phyloP scores from a whole-genome alignment of 2,888 invertebrate species.

The Euzophera pinguis region DNA sequence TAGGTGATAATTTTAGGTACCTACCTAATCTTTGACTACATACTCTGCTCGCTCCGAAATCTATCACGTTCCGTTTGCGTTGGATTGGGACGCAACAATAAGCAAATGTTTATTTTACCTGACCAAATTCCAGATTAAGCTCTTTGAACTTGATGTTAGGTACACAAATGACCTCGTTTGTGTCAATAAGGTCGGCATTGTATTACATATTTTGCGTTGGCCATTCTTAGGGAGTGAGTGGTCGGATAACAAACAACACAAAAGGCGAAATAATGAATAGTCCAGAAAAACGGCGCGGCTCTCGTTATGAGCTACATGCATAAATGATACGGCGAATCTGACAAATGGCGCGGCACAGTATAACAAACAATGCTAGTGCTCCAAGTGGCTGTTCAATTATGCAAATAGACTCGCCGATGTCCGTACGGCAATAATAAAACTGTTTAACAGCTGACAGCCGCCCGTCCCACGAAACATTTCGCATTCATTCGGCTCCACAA shows the following conservation, averaged over 20 bases:
- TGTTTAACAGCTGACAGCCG: slow-evolving; percentile 78
- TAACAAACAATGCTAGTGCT: slow-evolving; percentile 79
- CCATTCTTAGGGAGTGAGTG: slow-evolving; percentile 56
- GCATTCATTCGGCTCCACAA: slow-evolving; percentile 65
- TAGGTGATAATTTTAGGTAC: not conserved
- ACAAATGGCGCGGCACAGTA: slow-evolving; percentile 78
- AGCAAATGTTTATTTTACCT: slow-evolving; percentile 62
- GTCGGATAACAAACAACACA: slow-evolving; percentile 65
- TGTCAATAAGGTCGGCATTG: slow-evolving; percentile 60
- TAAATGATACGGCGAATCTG: slow-evolving; percentile 78
- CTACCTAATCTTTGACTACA: slow-evolving; percentile 14
- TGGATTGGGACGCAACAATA: slow-evolving; percentile 46
- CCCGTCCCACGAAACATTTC: slow-evolving; percentile 57
- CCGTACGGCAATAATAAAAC: slow-evolving; percentile 76
- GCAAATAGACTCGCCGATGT: slow-evolving; percentile 75
- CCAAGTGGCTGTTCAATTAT: slow-evolving; percentile 80
- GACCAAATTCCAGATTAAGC: slow-evolving; percentile 65
- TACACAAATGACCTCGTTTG: slow-evolving; percentile 61
- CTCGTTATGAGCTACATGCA: slow-evolving; percentile 75
- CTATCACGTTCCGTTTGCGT: slow-evolving; percentile 31
- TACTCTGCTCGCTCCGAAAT: slow-evolving; percentile 4
- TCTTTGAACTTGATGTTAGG: slow-evolving; percentile 59
- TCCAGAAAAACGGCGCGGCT: slow-evolving; percentile 69
- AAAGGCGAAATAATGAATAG: slow-evolving; percentile 74
- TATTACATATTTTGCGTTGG: slow-evolving; percentile 51